Percentiles rank a stretch among this genome's conserved stretches.
phyloP scores from a whole-genome alignment of 2,797 vertebrate species.

The Xiphophorus birchmanni region DNA sequence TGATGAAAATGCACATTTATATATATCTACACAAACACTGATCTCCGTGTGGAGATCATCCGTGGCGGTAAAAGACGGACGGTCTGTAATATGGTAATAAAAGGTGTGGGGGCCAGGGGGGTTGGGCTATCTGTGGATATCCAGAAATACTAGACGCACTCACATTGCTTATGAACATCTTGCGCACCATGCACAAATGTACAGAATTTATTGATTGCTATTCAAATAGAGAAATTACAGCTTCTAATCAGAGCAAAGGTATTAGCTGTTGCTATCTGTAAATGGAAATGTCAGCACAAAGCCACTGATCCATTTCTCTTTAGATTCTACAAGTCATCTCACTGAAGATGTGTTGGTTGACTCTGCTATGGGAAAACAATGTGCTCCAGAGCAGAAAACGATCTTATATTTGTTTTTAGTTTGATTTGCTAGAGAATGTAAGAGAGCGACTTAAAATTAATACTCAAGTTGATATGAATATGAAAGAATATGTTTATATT shows the following conservation, averaged over 20 bases:
- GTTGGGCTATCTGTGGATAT: constrained; percentile 36
- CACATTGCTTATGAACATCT: constrained; percentile 51
- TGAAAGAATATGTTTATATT: constrained; percentile 1
- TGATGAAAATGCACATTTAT: constrained; percentile 76
- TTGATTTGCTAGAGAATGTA: neutral
- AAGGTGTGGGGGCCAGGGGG: constrained; percentile 20
- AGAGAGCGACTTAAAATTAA: constrained; percentile 9
- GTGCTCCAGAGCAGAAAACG: constrained; percentile 24
- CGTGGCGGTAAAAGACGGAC: constrained; percentile 58
- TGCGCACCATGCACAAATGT: constrained; percentile 42
- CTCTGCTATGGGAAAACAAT: constrained; percentile 26
- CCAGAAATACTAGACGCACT: constrained; percentile 44
- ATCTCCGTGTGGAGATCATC: constrained; percentile 64
- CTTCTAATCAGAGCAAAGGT: constrained; percentile 77
- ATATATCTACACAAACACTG: constrained; percentile 66
- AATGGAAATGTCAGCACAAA: constrained; percentile 78
- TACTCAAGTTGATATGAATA: constrained; percentile 1
- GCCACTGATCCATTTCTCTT: constrained; percentile 36
- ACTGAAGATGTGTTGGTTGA: constrained; percentile 26
- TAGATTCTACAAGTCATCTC: constrained; percentile 28
- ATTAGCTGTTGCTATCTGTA: constrained; percentile 80
- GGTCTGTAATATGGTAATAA: constrained; percentile 64
- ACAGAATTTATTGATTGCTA: constrained; percentile 74
- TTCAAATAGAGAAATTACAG: constrained; percentile 79
- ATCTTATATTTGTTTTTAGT: constrained; percentile 4